Evolutionary conservation across 1,140 invertebrate genomes (phyloP), one percentile per base, ranked within the genome.

Genomic region (Carcinoscorpius rotundicauda): DNA sequence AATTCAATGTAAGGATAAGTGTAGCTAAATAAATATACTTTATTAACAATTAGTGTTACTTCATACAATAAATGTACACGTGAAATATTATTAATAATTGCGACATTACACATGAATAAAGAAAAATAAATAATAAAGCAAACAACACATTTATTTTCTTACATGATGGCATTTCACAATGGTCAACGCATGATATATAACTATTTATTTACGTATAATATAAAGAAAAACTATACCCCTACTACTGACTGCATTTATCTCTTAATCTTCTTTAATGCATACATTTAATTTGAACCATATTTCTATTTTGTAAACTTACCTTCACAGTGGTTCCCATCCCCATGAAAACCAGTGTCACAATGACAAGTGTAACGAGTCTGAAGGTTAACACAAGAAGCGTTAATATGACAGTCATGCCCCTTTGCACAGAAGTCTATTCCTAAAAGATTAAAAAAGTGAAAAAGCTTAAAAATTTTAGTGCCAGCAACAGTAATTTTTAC

Each of bases 341-440:
- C 89, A 71, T 83, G 81, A 80, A 86, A 93, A 72, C 89, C 89
- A 73, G 82, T 81, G 77, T 86, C 85, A 77, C 89, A 93, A 73
- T 87, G 85, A 79, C 89, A 93, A 73, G 85, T 84, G 76, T 87
- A 90, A 66, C 86, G 88, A 66, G 88, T 89, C 78, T 86, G 84
- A 69, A 91, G 82, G 79, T 91, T 92, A 76, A 87, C 83, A 80
- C 89, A 91, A 62, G 85, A 87, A 66, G 88, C 88, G 76, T 91
- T 91, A 73, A 81, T 80, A 76, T 91, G 87, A 77, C 89, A 91
- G 70, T 83, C 82, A 77, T 89, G 86, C 62, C 89, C 89, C 78
- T 86, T 66, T 68, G 84, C 85, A 80, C 91, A 93, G 79, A 91
- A 92, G 81, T 93, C 89, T 73, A 88, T 87, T 70, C 87, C 89